Percentiles rank a stretch among this genome's conserved stretches.
phyloP scores from a whole-genome alignment of 2,113 vertebrate genomes.

The Hiodon tergisus region DNA sequence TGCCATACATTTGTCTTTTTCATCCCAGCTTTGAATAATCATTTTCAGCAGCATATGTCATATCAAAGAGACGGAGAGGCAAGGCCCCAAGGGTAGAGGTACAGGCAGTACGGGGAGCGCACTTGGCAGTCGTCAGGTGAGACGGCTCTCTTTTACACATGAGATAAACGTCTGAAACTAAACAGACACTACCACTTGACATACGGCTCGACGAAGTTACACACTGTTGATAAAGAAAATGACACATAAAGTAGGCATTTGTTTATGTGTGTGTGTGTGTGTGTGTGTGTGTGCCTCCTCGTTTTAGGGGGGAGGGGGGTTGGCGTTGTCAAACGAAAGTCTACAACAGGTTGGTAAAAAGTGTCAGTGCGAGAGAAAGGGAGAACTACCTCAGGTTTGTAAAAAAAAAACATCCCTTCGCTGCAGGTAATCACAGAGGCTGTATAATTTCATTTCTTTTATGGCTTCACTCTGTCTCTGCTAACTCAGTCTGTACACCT shows the following conservation, averaged over 20 bases:
- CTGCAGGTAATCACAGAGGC: neutral
- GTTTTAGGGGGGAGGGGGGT: no score
- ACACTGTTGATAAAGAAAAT: neutral
- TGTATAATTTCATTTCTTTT: conserved; percentile 1
- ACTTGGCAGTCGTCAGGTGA: neutral
- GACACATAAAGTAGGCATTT: neutral
- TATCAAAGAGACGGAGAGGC: conserved; percentile 1
- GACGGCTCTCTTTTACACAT: neutral
- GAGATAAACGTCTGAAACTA: neutral
- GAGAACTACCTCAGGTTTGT: neutral
- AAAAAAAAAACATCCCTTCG: neutral
- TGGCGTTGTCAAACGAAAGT: neutral
- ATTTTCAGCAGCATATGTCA: conserved; percentile 1
- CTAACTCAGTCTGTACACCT: no score
- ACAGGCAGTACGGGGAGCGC: neutral
- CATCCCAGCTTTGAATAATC: neutral
- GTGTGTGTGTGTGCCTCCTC: no score
- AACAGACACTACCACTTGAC: neutral
- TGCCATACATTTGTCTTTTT: conserved; percentile 17
- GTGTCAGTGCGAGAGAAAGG: neutral
- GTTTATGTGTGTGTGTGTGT: neutral
- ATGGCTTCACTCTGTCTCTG: neutral
- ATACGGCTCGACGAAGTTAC: neutral
- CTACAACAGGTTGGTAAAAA: neutral
- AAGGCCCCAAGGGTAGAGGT: neutral